Conservation (phyloP, 2,797 vertebrate genomes). For the Hafferia zeledoni region DNA sequence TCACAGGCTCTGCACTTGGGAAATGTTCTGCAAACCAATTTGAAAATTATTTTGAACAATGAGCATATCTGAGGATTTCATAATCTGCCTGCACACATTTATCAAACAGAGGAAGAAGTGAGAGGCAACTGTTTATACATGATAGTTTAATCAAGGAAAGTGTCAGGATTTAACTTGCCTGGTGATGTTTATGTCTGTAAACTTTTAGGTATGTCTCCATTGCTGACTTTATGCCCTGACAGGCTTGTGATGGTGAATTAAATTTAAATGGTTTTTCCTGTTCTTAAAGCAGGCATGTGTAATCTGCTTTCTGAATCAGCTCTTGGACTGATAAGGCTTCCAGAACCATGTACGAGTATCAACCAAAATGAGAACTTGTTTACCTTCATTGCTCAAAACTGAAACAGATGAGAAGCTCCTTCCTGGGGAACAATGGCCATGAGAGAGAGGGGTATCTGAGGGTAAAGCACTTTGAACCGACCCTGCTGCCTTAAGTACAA, state of each 20-base stretch:
- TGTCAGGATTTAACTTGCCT: not conserved
- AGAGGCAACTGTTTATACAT: not conserved
- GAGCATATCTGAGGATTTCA: not conserved
- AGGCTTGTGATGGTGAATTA: not conserved
- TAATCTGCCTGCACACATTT: slow-evolving; percentile 3
- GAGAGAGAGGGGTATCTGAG: not conserved
- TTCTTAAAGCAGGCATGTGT: not conserved
- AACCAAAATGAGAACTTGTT: not conserved
- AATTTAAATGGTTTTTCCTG: not conserved
- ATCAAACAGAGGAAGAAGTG: not conserved
- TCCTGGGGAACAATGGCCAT: not conserved
- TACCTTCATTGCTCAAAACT: not conserved
- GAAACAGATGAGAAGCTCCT: not conserved
- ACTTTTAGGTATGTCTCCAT: not conserved
- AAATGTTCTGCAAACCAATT: not conserved
- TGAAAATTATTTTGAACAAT: slow-evolving; percentile 23
- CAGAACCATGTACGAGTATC: not conserved
- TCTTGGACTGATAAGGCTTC: not conserved
- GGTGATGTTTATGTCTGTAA: not conserved
- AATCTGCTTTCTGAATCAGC: not conserved
- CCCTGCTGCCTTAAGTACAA: not conserved
- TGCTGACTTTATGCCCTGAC: not conserved
- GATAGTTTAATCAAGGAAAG: not conserved
- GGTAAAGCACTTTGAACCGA: not conserved
- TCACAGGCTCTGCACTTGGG: not conserved